These are phyloP conservation scores for Buceros bicornis DNA, from an alignment of 2,797 vertebrate species.

Conservation along the genomic window DNA sequence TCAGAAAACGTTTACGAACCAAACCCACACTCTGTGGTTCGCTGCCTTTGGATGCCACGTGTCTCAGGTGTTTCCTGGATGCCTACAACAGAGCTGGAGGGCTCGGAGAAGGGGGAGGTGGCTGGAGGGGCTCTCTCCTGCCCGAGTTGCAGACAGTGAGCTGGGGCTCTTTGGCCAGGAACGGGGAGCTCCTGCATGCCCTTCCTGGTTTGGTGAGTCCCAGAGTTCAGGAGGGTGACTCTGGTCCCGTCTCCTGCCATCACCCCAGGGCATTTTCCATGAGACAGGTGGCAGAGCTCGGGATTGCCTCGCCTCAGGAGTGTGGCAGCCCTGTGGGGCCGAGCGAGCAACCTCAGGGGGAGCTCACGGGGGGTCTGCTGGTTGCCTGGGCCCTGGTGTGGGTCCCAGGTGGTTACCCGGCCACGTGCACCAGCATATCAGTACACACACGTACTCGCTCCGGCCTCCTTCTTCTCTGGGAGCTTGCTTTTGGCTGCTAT, in stretches of 20 bases:
- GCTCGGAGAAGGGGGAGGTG: not conserved
- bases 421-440: rapidly evolving
- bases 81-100: not conserved
- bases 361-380: not conserved
- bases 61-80: not conserved
- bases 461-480: not conserved
- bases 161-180: not conserved
- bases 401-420: not conserved
- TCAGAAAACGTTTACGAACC: not conserved
- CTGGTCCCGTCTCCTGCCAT: not conserved
- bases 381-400: not conserved
- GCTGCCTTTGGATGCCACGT: not conserved
- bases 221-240: not conserved
- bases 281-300: not conserved
- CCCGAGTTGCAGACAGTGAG: not conserved
- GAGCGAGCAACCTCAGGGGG: not conserved
- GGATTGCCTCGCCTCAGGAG: rapidly evolving
- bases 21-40: not conserved
- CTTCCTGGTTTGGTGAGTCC: not conserved
- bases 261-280: not conserved
- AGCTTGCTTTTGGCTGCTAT: not conserved
- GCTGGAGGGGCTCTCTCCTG: not conserved
- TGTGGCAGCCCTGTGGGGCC: rapidly evolving
- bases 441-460: rapidly evolving
- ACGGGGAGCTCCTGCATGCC: not conserved